Evolutionary conservation across 2,797 vertebrate species (phyloP).

Genomic region (Peromyscus eremicus): DNA sequence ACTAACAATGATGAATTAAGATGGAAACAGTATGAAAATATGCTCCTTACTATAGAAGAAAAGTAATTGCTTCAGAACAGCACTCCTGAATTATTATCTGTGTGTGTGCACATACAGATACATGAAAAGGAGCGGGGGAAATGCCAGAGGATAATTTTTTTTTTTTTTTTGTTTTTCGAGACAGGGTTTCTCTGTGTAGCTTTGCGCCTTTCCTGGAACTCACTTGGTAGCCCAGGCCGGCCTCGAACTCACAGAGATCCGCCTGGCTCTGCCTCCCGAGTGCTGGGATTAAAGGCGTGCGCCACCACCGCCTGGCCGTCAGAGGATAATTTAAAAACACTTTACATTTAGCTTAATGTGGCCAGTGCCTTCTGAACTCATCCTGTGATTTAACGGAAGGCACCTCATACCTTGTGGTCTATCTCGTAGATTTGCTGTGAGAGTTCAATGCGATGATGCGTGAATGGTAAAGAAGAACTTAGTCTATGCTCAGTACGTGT

Average conservation of each 20-base stretch:
- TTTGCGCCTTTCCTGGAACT: too few relatives aligned
- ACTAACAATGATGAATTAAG: not conserved
- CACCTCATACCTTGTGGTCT: not conserved
- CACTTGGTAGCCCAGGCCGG: too few relatives aligned
- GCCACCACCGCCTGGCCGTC: too few relatives aligned
- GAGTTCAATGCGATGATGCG: slow-evolving; percentile 5
- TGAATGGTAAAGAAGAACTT: not conserved
- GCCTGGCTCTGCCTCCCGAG: too few relatives aligned
- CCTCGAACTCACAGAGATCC: too few relatives aligned
- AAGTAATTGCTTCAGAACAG: not conserved
- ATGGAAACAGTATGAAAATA: not conserved
- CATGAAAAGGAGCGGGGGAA: not conserved
- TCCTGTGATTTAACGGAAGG: not conserved
- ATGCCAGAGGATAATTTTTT: too few relatives aligned
- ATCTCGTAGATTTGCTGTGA: slow-evolving; percentile 7
- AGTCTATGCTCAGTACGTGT: not conserved
- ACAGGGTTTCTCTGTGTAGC: too few relatives aligned
- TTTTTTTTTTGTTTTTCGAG: too few relatives aligned
- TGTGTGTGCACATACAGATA: not conserved
- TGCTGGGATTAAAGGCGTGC: too few relatives aligned
- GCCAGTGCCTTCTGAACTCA: slow-evolving; percentile 22
- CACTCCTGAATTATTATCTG: not conserved
- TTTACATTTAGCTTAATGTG: not conserved
- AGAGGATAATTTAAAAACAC: not conserved
- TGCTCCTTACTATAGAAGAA: not conserved